Base-by-base conservation (phyloP, 2,888 invertebrate species). In the Polydrusus pterygomalis region DNA sequence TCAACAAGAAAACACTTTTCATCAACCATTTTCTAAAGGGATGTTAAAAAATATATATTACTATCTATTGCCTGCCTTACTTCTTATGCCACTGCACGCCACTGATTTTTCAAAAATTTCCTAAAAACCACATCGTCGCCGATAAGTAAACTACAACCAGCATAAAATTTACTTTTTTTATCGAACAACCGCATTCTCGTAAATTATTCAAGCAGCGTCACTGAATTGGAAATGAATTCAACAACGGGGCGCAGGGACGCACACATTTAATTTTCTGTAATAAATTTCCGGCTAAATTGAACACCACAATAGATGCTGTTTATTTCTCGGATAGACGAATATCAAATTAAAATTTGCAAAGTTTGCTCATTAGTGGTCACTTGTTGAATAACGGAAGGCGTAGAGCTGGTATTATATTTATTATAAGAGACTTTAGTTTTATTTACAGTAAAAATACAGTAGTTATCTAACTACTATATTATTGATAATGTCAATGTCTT, bases 191-290 rank as follows among this genome's bases (percentile, higher is more conserved):
- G 70, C 78, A 74, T 71, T 72, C 72, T 76, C 78, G 79, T 81
- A 79, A 81, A 81, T 81, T 81, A 77, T 79, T 77, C 70, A 54
- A 68, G 78, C 68, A 65, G 65, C 70, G 63, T 79, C 77, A 80
- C 77, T 80, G 78, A 78, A 79, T 81, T 77, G 78, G 70, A 75
- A 47, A 69, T 74, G 77, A 80, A 79, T 80, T 75, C 77, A 79
- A 77, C 80, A 78, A 79, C 75, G 76, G 60, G 20, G 40, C 71
- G 51, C 34, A 25, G 25, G 25, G 25, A 25, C 25, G 34, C 51
- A 34, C 77, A 79, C 78, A 78, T 81, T 81, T 81, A 79, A 81
- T 81, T 81, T 81, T 79, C 77, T 69, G 78, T 78, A 68, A 80
- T 81, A 81, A 79, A 81, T 81, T 79, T 74, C 77, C 70, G 71